These are phyloP conservation scores for Patella caerulea DNA, from an alignment of 2,888 invertebrate species.

Conservation along the genomic window DNA sequence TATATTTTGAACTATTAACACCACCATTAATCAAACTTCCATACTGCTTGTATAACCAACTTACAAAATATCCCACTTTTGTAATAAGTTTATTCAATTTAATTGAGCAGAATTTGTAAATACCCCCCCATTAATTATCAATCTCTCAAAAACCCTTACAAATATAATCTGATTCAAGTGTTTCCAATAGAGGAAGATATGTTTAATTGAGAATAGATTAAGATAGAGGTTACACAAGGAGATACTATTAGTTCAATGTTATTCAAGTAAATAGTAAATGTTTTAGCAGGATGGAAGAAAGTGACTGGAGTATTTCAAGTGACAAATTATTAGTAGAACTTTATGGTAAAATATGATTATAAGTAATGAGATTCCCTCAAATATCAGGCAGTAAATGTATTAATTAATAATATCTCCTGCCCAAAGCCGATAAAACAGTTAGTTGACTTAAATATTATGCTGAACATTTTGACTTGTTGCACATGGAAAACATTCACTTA, in stretches of 20 bases:
- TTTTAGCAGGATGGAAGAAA: neutral
- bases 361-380: neutral
- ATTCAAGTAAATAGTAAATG: neutral
- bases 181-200: neutral
- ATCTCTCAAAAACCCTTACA: no score
- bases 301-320: neutral
- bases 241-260: neutral
- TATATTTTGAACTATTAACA: neutral
- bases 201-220: neutral
- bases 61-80: no score
- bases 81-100: no score
- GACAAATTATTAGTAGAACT: neutral
- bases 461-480: no score
- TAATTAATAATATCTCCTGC: no score
- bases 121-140: no score
- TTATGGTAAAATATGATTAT: neutral
- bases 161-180: no score
- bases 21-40: neutral
- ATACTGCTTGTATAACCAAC: neutral
- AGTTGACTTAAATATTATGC: no score
- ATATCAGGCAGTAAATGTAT: neutral
- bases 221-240: neutral
- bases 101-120: no score
- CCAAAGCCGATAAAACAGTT: no score
- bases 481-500: no score